Evolutionary conservation across 2,888 invertebrate species (phyloP).

Genomic region (Ypsolopha scabrella): DNA sequence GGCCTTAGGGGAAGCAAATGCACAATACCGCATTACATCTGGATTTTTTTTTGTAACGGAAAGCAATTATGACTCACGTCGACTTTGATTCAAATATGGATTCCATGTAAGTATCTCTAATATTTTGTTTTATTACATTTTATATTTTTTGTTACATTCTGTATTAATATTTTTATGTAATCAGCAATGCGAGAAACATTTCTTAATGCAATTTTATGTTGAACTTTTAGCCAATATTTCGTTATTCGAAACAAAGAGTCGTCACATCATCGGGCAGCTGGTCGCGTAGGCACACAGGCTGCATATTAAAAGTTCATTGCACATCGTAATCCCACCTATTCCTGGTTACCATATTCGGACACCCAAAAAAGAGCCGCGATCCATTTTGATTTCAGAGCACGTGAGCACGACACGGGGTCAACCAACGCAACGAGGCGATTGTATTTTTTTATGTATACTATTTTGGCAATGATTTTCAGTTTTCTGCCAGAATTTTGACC

Average conservation of each 20-base stretch:
- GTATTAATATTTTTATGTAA: background rate
- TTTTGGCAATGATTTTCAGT: conserved; percentile 19
- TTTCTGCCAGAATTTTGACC: conserved; percentile 60
- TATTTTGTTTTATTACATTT: conserved; percentile 1
- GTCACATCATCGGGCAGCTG: conserved; percentile 23
- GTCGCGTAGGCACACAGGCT: conserved; percentile 30
- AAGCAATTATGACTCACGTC: conserved; percentile 9
- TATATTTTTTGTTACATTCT: conserved; percentile 12
- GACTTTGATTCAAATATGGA: conserved; percentile 16
- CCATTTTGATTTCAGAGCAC: conserved; percentile 8
- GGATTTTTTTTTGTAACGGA: background rate
- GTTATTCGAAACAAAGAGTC: conserved; percentile 18
- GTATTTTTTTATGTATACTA: conserved; percentile 2
- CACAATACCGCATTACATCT: conserved; percentile 13
- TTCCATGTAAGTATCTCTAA: conserved; percentile 29
- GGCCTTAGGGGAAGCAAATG: conserved; percentile 8
- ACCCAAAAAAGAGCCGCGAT: conserved; percentile 9
- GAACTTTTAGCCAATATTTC: conserved; percentile 11
- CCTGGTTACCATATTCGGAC: conserved; percentile 14
- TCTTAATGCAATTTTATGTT: background rate
- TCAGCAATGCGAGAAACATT: no score
- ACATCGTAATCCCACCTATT: conserved; percentile 37
- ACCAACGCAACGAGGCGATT: background rate
- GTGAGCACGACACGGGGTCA: conserved; percentile 1
- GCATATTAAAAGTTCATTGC: conserved; percentile 44